phyloP scores from a whole-genome alignment of 2,797 vertebrate genomes.

The Sebastes vulpes region DNA sequence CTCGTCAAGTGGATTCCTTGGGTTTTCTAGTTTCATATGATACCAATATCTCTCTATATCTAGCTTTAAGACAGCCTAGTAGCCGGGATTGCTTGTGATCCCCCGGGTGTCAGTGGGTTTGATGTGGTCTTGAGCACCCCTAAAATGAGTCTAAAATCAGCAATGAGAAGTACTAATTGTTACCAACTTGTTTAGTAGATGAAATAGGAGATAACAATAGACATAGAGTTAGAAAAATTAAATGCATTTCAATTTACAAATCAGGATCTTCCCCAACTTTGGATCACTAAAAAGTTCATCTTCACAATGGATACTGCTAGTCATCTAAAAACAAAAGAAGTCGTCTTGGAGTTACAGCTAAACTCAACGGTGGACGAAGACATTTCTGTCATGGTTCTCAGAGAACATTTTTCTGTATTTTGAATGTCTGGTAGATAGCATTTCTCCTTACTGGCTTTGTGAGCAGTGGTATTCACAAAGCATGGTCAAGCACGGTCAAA shows the following conservation, averaged over 20 bases:
- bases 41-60: too few species aligned
- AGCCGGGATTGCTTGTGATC: too few species aligned
- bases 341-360: neutral
- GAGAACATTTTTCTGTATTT: slow-evolving; percentile 32
- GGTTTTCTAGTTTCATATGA: too few species aligned
- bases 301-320: neutral
- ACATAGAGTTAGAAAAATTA: neutral
- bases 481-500: slow-evolving; percentile 55
- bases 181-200: neutral
- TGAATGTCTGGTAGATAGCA: neutral
- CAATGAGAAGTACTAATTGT: neutral
- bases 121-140: too few species aligned
- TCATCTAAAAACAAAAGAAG: neutral
- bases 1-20: too few species aligned
- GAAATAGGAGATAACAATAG: neutral
- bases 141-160: too few species aligned
- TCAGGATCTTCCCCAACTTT: neutral
- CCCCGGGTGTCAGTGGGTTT: too few species aligned
- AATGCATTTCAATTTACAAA: neutral
- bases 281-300: neutral
- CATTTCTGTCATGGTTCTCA: neutral
- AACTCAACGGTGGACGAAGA: neutral
- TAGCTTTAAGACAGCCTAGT: too few species aligned
- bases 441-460: slow-evolving; percentile 30
- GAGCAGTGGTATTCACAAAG: slow-evolving; percentile 54